Percentiles rank a stretch among this genome's conserved stretches.
phyloP scores from a whole-genome alignment of 2,888 invertebrate species.

The Temnothorax unifasciatus region DNA sequence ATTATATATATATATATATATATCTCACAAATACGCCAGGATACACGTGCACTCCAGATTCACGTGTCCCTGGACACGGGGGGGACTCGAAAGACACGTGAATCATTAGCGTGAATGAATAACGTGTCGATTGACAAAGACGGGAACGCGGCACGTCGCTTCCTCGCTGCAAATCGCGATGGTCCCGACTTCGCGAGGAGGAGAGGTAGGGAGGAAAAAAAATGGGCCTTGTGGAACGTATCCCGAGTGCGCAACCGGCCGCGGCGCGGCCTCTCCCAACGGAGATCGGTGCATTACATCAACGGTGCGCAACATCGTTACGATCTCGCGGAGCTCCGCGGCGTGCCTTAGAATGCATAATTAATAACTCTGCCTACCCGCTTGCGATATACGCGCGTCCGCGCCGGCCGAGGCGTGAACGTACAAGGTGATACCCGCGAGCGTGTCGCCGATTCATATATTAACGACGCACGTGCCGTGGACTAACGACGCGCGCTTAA shows the following conservation, averaged over 20 bases:
- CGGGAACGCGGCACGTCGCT: background rate
- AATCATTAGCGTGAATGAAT: background rate
- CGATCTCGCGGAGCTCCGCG: conserved; percentile 59
- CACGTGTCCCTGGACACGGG: background rate
- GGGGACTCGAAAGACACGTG: too few relatives aligned
- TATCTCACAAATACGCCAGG: background rate
- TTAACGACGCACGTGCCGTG: background rate
- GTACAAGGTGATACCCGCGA: conserved; percentile 52
- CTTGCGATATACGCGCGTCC: conserved; percentile 58
- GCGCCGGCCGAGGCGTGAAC: conserved; percentile 33
- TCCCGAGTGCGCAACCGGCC: conserved; percentile 48
- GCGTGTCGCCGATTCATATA: conserved; percentile 30
- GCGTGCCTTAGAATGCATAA: conserved; percentile 75
- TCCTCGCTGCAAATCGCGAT: background rate
- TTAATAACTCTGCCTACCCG: conserved; percentile 76
- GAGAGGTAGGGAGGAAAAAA: background rate
- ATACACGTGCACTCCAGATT: background rate
- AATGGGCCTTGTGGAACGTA: conserved; percentile 19
- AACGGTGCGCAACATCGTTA: conserved; percentile 61
- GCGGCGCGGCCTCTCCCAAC: conserved; percentile 53
- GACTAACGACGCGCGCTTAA: background rate
- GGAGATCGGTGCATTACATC: conserved; percentile 59
- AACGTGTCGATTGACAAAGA: background rate
- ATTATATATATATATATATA: too few relatives aligned
- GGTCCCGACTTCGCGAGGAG: background rate